Base-by-base conservation (phyloP, 2,113 vertebrate species). In the Tylochromis polylepis region DNA sequence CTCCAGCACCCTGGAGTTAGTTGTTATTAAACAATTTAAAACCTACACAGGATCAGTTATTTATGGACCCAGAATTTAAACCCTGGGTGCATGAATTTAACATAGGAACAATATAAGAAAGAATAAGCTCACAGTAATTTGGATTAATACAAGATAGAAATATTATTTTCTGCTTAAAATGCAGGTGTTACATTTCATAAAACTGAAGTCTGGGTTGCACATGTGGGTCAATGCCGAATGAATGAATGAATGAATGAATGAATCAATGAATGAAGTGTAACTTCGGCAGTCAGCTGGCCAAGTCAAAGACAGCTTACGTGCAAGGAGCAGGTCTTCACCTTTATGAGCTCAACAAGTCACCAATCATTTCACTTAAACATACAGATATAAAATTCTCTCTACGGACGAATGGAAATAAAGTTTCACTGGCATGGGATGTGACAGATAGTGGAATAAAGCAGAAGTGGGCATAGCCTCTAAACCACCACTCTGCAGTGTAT, bases 291-390 rank as follows among this genome's bases (percentile, higher is more conserved):
- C 60, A 75, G 31, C 15, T 49, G 11, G 29, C 36, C 18, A 11
- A 24, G 12, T 85, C 7, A 62, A 84, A 58, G 20, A 2, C 57
- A 57, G 29, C 22, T 85, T 43, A 49, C 8, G 16, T 16, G 18
- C 43, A 58, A 41, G 5, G 16, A 27, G 11, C 27, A 81, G 46
- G 60, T 90, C n/a, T 83, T 89, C 85, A 92, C 89, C 85, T 92
- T 90, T 83, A 34, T 36, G 12, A 36, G 11, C n/a, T 65, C 41
- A 83, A 88, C 51, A 85, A 65, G 81, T 85, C 75, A 8, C 22
- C 11, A 4, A 10, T 59, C 46, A 31, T 60, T 57, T 4, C 2
- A 15, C 51, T 38, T 65, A 65, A 38, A 38, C 11, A 38, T 20
- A 65, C 20, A 38, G 34, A 38, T 65, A 41, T 3, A 3, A 55